A percentile compares a stretch with the other conserved stretches of the same genome.
phyloP scores from a whole-genome alignment of 2,888 invertebrate species.

The Pseudeuparius sepicola region DNA sequence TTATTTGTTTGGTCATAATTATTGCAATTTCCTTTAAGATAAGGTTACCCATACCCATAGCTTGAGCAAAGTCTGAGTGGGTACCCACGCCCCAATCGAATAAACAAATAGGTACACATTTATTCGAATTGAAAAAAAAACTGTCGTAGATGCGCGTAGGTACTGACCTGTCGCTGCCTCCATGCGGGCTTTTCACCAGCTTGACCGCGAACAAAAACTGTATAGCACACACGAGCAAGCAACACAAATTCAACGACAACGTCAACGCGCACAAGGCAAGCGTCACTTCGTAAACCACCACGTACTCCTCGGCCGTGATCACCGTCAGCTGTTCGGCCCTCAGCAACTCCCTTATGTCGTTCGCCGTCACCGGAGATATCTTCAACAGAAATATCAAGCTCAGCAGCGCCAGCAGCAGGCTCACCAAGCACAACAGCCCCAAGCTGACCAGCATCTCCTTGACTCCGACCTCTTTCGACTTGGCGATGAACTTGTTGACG shows the following conservation, averaged over 20 bases:
- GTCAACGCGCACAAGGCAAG: conserved; percentile 83
- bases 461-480: conserved; percentile 49
- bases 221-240: conserved; percentile 85
- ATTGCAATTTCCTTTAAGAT: too few relatives aligned
- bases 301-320: conserved; percentile 68
- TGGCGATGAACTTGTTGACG: conserved; percentile 37
- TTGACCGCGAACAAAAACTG: conserved; percentile 92
- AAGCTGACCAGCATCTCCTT: conserved; percentile 77
- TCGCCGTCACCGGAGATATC: conserved; percentile 62
- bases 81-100: too few relatives aligned
- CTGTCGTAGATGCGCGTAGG: too few relatives aligned
- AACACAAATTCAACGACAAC: conserved; percentile 79
- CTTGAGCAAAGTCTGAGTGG: too few relatives aligned
- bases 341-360: conserved; percentile 45
- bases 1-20: too few relatives aligned
- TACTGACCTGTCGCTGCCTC: conserved; percentile 57
- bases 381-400: conserved; percentile 77
- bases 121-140: too few relatives aligned
- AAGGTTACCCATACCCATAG: too few relatives aligned
- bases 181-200: conserved; percentile 76
- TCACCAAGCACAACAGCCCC: conserved; percentile 76
- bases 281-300: conserved; percentile 85
- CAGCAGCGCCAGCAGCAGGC: conserved; percentile 70
- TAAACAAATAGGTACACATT: too few relatives aligned
- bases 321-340: conserved; percentile 46